Conservation (phyloP, 2,888 invertebrate species). For the Zaprionus obscuricornis region DNA sequence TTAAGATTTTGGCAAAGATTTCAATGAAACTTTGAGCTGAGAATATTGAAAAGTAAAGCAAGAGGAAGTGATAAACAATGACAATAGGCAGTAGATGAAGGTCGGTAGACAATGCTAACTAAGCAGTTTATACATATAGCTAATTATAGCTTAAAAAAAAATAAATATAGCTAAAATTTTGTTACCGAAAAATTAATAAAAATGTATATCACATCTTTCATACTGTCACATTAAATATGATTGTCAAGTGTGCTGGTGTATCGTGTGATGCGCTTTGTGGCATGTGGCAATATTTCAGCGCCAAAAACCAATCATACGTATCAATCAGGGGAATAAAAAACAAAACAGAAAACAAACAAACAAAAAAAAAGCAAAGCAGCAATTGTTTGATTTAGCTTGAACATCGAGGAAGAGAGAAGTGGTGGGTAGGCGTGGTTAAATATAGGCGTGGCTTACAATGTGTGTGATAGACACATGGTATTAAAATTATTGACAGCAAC, state of each 20-base stretch:
- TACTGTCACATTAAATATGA: neutral
- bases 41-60: neutral
- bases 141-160: too few species aligned
- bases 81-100: too few species aligned
- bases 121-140: too few species aligned
- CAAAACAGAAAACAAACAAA: too few species aligned
- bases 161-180: constrained; percentile 12
- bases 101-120: too few species aligned
- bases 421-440: constrained; percentile 22
- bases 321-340: too few species aligned
- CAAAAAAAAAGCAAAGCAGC: too few species aligned
- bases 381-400: neutral
- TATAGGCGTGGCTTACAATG: constrained; percentile 8
- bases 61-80: too few species aligned
- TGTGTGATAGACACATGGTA: constrained; percentile 74
- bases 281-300: constrained; percentile 34
- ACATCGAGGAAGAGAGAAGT: too few species aligned
- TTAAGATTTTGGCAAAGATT: too few species aligned
- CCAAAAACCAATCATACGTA: constrained; percentile 40
- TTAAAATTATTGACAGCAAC: constrained; percentile 80
- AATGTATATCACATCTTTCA: neutral
- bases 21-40: neutral
- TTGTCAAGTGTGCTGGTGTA: constrained; percentile 35
- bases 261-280: neutral
- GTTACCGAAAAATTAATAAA: neutral